Evolutionary conservation across 2,113 vertebrate genomes (phyloP).

Genomic region (Sinocyclocheilus maitianheensis): DNA sequence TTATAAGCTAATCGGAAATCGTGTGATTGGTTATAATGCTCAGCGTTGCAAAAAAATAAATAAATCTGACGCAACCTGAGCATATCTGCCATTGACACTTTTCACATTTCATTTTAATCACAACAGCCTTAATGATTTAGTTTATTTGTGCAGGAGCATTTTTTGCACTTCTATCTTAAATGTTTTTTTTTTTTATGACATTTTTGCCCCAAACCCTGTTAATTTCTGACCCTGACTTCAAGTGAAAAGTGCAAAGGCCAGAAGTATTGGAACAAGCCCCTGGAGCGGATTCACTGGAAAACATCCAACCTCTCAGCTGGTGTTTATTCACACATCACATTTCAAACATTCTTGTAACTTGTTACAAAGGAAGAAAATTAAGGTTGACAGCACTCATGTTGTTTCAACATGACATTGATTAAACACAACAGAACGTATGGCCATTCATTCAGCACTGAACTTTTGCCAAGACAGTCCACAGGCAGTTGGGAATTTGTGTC

Average conservation of each 20-base stretch:
- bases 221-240: too few species aligned
- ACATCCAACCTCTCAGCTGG: background rate
- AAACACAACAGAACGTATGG: background rate
- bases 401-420: background rate
- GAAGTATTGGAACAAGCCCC: background rate
- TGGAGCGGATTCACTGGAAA: background rate
- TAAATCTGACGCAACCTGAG: too few species aligned
- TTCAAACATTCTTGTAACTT: background rate
- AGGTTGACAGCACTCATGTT: background rate
- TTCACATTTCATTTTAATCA: too few species aligned
- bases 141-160: too few species aligned
- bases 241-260: background rate
- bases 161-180: too few species aligned
- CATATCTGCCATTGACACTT: too few species aligned
- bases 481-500: background rate
- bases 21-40: too few species aligned
- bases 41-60: too few species aligned
- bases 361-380: background rate
- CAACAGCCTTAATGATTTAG: too few species aligned
- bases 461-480: background rate
- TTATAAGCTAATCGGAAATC: too few species aligned
- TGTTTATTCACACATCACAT: background rate
- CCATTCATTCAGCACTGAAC: background rate
- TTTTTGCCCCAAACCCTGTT: too few species aligned
- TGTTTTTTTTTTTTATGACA: too few species aligned